Evolutionary conservation across 2,113 vertebrate species (phyloP).

Genomic region (Pheucticus melanocephalus): DNA sequence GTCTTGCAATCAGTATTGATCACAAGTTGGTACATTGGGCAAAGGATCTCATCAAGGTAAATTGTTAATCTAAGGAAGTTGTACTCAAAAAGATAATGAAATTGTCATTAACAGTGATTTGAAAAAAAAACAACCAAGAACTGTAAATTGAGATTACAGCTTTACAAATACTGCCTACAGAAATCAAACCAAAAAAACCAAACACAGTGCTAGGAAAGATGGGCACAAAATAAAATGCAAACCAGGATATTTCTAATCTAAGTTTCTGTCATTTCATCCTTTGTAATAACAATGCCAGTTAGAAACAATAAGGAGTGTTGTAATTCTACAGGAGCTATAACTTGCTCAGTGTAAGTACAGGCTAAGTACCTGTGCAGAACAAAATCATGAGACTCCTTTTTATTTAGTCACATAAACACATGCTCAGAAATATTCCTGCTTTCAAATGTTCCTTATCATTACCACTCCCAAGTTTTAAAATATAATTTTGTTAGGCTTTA

Average conservation of each 20-base stretch:
- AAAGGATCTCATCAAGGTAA: neutral
- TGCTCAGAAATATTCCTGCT: neutral
- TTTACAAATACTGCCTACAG: neutral
- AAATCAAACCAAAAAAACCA: neutral
- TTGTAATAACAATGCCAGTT: neutral
- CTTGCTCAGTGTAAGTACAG: rapidly evolving
- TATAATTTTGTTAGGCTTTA: neutral
- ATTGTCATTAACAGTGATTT: neutral
- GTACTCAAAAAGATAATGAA: neutral
- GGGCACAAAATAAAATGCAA: neutral
- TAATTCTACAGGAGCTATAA: neutral
- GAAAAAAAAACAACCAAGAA: neutral
- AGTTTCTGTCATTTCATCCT: neutral
- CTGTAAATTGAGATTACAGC: neutral
- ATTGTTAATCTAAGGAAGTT: neutral
- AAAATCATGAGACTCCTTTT: neutral
- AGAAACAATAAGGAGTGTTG: neutral
- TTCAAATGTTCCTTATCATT: neutral
- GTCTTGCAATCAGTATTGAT: neutral
- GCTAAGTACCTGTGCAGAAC: neutral
- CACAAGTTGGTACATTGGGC: neutral
- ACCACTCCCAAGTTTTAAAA: neutral
- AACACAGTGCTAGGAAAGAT: neutral
- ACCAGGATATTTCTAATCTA: neutral
- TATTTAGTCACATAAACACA: neutral